Evolutionary conservation across 2,113 vertebrate species (phyloP).

Genomic region (Hippopotamus amphibius): DNA sequence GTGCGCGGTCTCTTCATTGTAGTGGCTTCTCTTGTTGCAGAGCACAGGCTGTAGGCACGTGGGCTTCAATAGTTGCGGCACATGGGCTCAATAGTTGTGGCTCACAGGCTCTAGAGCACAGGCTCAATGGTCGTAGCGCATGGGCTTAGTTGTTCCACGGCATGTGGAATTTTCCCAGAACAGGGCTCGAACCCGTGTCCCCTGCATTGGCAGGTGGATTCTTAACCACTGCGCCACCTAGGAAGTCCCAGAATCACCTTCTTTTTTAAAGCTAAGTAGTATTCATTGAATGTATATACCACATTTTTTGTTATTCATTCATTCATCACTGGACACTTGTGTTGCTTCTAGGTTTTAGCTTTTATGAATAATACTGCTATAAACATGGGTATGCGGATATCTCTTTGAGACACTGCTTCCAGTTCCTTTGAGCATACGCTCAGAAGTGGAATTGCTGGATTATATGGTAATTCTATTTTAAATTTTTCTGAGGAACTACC

Average conservation of each 20-base stretch:
- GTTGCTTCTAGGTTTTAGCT: not conserved
- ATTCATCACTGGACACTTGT: not conserved
- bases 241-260: not conserved
- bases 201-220: too few species aligned
- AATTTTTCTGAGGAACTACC: not conserved
- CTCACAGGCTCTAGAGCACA: too few species aligned
- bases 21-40: too few species aligned
- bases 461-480: not conserved
- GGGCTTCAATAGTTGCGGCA: too few species aligned
- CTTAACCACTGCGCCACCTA: too few species aligned
- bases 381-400: not conserved
- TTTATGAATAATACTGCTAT: not conserved
- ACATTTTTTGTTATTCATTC: not conserved
- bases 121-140: too few species aligned
- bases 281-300: not conserved
- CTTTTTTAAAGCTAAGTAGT: not conserved
- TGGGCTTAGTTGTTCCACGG: too few species aligned
- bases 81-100: too few species aligned
- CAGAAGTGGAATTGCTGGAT: not conserved
- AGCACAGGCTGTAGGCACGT: too few species aligned
- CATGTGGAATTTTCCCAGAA: too few species aligned
- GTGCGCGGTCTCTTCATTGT: too few species aligned
- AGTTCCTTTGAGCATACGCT: not conserved
- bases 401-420: not conserved
- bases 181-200: too few species aligned